phyloP scores from a whole-genome alignment of 2,888 invertebrate genomes.

The Endotricha flammealis region DNA sequence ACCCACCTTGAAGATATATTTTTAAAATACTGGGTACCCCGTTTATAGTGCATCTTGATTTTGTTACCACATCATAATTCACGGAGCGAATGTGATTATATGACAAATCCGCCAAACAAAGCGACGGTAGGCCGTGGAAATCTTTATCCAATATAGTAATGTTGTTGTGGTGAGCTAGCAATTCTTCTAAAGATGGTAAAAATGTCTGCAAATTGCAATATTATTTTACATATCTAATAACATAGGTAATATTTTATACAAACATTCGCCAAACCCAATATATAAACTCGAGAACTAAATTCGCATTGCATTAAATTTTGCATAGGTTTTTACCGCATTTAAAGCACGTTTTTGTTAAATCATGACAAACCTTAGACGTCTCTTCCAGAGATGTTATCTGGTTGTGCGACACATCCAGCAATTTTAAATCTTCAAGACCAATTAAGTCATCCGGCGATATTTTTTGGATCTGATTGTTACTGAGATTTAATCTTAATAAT shows the following conservation, averaged over 20 bases:
- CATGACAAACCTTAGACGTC: slow-evolving; percentile 84
- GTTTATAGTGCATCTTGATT: slow-evolving; percentile 88
- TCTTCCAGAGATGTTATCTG: slow-evolving; percentile 86
- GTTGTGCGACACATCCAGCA: slow-evolving; percentile 88
- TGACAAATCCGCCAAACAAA: slow-evolving; percentile 89
- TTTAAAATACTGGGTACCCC: slow-evolving; percentile 87
- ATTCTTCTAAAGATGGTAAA: slow-evolving; percentile 85
- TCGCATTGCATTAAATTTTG: slow-evolving; percentile 22
- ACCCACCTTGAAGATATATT: slow-evolving; percentile 88
- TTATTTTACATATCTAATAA: neutral
- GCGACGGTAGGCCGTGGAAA: slow-evolving; percentile 88
- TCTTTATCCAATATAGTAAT: slow-evolving; percentile 86
- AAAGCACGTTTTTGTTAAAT: too few species aligned
- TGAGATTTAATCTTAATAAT: slow-evolving; percentile 84
- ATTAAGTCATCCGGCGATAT: slow-evolving; percentile 88
- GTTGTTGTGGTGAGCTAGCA: slow-evolving; percentile 87
- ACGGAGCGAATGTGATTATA: slow-evolving; percentile 86
- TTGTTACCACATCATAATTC: slow-evolving; percentile 86
- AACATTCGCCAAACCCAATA: slow-evolving; percentile 24
- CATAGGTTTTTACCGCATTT: too few species aligned
- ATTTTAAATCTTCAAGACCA: slow-evolving; percentile 84
- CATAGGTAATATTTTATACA: neutral
- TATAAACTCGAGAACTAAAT: too few species aligned
- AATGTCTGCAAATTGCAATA: slow-evolving; percentile 80
- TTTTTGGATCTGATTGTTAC: slow-evolving; percentile 84